These are phyloP conservation scores for Xylota sylvarum DNA, from an alignment of 2,888 invertebrate species.

Conservation along the genomic window DNA sequence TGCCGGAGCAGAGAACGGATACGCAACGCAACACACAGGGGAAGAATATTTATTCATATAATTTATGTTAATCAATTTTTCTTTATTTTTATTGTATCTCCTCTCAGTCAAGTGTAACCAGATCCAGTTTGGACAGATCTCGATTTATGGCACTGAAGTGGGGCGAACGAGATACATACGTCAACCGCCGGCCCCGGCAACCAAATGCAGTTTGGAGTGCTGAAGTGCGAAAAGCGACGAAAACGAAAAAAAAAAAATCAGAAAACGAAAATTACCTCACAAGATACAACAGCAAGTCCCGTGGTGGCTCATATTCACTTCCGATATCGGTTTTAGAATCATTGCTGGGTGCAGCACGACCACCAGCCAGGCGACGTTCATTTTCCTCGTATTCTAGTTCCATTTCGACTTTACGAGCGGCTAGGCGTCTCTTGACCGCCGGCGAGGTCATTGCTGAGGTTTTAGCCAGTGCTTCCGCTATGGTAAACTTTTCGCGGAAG, in stretches of 20 bases:
- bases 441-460: slow-evolving; percentile 87
- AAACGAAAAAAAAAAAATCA: slow-evolving; percentile 8
- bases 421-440: slow-evolving; percentile 86
- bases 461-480: slow-evolving; percentile 87
- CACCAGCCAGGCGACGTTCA: slow-evolving; percentile 67
- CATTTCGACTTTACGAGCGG: slow-evolving; percentile 86
- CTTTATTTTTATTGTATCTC: background rate
- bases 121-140: slow-evolving; percentile 57
- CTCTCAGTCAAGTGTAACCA: slow-evolving; percentile 69
- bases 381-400: slow-evolving; percentile 82
- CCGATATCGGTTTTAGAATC: slow-evolving; percentile 77
- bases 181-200: background rate
- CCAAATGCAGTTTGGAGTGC: slow-evolving; percentile 3
- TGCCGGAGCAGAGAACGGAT: slow-evolving; percentile 20
- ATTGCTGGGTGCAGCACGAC: slow-evolving; percentile 71
- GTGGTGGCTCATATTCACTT: slow-evolving; percentile 87
- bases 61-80: slow-evolving; percentile 19
- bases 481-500: slow-evolving; percentile 85
- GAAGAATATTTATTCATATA: slow-evolving; percentile 38
- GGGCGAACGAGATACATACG: slow-evolving; percentile 1
- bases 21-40: slow-evolving; percentile 43
- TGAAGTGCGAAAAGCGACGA: background rate
- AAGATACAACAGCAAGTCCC: slow-evolving; percentile 87
- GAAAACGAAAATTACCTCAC: slow-evolving; percentile 86
- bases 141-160: slow-evolving; percentile 48